A percentile compares a stretch with the other conserved stretches of the same genome.
phyloP scores from a whole-genome alignment of 2,888 invertebrate genomes.

The Eueremaeus valkanovi region DNA sequence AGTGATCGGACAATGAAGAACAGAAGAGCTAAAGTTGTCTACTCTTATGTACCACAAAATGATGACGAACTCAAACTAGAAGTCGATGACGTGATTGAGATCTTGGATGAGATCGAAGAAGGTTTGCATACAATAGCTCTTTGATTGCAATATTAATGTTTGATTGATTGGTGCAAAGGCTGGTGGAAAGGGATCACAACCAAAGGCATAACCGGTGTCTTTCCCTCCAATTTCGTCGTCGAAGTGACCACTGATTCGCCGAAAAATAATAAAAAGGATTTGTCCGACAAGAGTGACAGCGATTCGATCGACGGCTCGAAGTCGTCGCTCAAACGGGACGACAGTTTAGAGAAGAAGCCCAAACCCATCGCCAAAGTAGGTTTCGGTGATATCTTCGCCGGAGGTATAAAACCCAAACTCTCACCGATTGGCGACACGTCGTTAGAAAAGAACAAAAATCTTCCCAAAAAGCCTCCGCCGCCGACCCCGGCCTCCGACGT shows the following conservation, averaged over 20 bases:
- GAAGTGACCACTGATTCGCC: conserved; percentile 48
- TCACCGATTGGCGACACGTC: not conserved
- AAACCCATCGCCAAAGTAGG: conserved; percentile 53
- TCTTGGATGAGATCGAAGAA: conserved; percentile 85
- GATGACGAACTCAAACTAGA: conserved; percentile 84
- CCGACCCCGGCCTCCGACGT: conserved; percentile 5
- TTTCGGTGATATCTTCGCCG: conserved; percentile 54
- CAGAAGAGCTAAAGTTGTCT: conserved; percentile 71
- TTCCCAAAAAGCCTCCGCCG: conserved; percentile 39
- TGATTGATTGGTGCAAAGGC: conserved; percentile 55
- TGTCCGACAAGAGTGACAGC: conserved; percentile 19
- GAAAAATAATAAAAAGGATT: conserved; percentile 15
- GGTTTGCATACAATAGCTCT: conserved; percentile 66
- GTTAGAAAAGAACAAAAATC: not conserved
- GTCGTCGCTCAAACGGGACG: not conserved
- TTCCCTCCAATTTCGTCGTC: conserved; percentile 84
- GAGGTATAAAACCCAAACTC: conserved; percentile 51
- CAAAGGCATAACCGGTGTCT: conserved; percentile 75
- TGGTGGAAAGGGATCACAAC: conserved; percentile 87
- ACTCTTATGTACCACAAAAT: conserved; percentile 86
- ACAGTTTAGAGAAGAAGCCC: conserved; percentile 49
- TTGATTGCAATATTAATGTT: not conserved
- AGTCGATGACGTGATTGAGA: conserved; percentile 83
- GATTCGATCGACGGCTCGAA: not conserved
- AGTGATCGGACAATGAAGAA: conserved; percentile 49